Base-by-base conservation (phyloP, 2,113 vertebrate species). In the Sinocyclocheilus anophthalmus region DNA sequence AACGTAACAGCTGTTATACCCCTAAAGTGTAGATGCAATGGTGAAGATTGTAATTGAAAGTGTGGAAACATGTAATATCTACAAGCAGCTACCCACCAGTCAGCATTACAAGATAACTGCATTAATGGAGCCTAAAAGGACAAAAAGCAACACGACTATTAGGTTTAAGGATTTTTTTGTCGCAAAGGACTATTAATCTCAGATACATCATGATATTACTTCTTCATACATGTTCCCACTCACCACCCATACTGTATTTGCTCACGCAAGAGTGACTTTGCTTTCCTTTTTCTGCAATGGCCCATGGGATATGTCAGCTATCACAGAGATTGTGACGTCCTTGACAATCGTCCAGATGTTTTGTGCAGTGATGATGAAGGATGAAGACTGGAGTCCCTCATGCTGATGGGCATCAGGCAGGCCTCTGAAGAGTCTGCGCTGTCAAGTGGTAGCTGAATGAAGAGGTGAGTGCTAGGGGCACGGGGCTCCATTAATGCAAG, bases 281-380 rank as follows among this genome's bases (percentile, higher is more conserved):
- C 89, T 89, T 92, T 88, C 88, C 91, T 92, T 93, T 92, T 90
- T 22, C 78, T 50, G 79, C 73, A 86, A 63, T 88, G 90, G 92
- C 94, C 91, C 3, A 81, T 75, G 94, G 94, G 95, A 95, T 91
- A 93, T 91, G 92, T 95, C 95, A 94, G 90, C 90, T 88, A 92
- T 94, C 92, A 61, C 22, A 93, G 91, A 90, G 92, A 94, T 92
- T 92, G 91, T 94, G 93, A 95, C 93, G 92, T 95, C 92, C 91
- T 88, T 95, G 94, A 95, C 95, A 95, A 93, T 94, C 92, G 94
- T 94, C 94, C 95, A 95, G 95, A 95, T 95, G 95, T 95, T 94
- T 91, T 91, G 88, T 93, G 91, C 53, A 30, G 84, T 84, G 75
- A 83, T 80, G 89, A 90, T 85, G 87, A 86, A 87, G 83, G 81